Base-by-base conservation (phyloP, 2,113 vertebrate genomes). In the Lichenostomus cassidix region DNA sequence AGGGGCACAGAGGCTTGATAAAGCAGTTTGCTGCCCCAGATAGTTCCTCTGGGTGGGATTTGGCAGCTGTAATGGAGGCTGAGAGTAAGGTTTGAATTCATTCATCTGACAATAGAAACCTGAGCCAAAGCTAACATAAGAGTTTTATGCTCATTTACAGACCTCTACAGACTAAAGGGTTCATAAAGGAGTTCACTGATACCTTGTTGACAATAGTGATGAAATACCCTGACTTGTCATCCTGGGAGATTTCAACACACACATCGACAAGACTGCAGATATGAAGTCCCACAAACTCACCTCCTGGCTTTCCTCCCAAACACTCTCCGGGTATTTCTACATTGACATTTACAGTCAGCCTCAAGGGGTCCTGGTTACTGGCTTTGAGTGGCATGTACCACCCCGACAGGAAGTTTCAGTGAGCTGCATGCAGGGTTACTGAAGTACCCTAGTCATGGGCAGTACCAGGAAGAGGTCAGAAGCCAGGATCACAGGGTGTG, bases 181-280 rank as follows among this genome's bases (percentile, higher is more conserved):
- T 96, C 94, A 91, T 95, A 92, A 95, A 97, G 93, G 95, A 95
- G 89, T 97, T 96, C 94, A 95, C 89, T 92, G 94, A 95, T 96
- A 95, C 89, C 94, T 96, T 97, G 95, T 90, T 96, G 95, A 96
- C 95, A 96, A 89, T 95, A 78, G 95, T 92, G 95, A 95, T 97
- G 96, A 97, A 97, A 97, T 95, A 95, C 74, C 50, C 91, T 95
- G 94, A 92, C 95, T 95, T 95, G 89, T 96, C 96, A 96, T 96
- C 91, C 96, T 97, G 94, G 89, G 94, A 96, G 95, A 96, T 96
- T 95, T 97, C 96, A 97, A 94, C 96, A 95, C 94, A 93, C 95
- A 97, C 96, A 95, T 94, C 13, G 78, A 94, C 95, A 90, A 91
- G 89, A 70, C 93, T 94, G 87, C 75, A 76, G 91, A 96, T 95